These are phyloP conservation scores for Alcedo quadribrachys DNA, from an alignment of 2,797 vertebrate species.

Conservation along the genomic window DNA sequence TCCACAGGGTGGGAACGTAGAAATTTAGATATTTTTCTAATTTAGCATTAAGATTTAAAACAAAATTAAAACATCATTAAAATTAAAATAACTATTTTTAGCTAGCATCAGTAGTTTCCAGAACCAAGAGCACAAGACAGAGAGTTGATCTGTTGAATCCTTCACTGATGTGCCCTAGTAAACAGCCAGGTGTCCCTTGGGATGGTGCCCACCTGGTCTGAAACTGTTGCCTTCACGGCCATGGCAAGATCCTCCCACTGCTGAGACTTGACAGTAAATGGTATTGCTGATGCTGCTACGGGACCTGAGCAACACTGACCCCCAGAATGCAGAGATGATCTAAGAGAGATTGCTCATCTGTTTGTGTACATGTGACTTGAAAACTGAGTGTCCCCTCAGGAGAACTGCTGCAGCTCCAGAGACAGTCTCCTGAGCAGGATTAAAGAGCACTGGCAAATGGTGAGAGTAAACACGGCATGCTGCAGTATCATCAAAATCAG, in stretches of 20 bases:
- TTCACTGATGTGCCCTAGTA: background rate
- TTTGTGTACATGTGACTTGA: background rate
- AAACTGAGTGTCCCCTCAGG: background rate
- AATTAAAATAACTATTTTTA: background rate
- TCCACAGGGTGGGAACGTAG: rapidly evolving
- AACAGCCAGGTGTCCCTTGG: background rate
- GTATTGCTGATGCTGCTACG: background rate
- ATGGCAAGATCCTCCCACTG: background rate
- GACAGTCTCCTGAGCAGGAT: background rate
- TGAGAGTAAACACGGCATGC: background rate
- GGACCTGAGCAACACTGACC: background rate
- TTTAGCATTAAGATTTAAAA: background rate
- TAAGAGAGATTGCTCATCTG: background rate
- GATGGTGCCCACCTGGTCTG: background rate
- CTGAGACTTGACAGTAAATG: background rate
- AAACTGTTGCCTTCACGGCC: background rate
- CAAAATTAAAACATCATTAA: background rate
- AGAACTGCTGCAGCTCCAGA: background rate
- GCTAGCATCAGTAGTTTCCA: background rate
- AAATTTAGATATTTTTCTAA: background rate
- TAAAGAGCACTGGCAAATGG: background rate
- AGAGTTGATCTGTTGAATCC: background rate
- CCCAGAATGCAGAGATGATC: background rate
- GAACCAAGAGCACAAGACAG: background rate
- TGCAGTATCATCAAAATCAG: background rate